phyloP scores from a whole-genome alignment of 1,140 invertebrate species.

The Bombus polaris region DNA sequence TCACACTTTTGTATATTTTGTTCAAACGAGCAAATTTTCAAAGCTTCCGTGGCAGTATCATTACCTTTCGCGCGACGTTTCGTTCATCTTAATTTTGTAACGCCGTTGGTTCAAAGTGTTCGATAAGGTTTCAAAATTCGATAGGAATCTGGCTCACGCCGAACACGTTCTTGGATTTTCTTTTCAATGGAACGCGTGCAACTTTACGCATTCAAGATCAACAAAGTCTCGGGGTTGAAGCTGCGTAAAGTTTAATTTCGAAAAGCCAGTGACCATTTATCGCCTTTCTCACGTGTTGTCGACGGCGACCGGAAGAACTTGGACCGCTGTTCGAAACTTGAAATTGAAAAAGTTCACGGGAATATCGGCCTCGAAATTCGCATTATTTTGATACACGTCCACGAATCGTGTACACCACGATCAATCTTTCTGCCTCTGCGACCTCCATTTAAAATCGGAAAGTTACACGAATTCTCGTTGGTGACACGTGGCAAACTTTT shows the following conservation, averaged over 20 bases:
- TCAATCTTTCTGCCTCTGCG: neutral
- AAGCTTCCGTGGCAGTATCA: too few species aligned
- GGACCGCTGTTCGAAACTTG: slow-evolving; percentile 13
- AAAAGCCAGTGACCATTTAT: slow-evolving; percentile 11
- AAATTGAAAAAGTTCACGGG: slow-evolving; percentile 40
- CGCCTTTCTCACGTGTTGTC: neutral
- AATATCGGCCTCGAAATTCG: slow-evolving; percentile 33
- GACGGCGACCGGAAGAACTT: neutral
- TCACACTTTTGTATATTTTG: too few species aligned
- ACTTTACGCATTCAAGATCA: slow-evolving; percentile 4
- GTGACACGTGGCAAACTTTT: neutral
- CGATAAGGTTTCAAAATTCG: slow-evolving; percentile 5
- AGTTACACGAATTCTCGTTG: neutral
- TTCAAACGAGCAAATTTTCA: too few species aligned
- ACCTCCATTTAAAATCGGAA: neutral
- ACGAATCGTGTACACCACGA: neutral
- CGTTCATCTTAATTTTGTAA: neutral
- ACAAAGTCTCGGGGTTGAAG: neutral
- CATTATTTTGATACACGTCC: slow-evolving; percentile 3
- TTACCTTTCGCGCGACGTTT: too few species aligned
- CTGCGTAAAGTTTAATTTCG: slow-evolving; percentile 17
- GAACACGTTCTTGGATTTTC: neutral
- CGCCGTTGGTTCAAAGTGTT: neutral
- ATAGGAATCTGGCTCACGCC: neutral
- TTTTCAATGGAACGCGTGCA: neutral